phyloP scores from a whole-genome alignment of 2,888 invertebrate species.

The Mythimna albipuncta region DNA sequence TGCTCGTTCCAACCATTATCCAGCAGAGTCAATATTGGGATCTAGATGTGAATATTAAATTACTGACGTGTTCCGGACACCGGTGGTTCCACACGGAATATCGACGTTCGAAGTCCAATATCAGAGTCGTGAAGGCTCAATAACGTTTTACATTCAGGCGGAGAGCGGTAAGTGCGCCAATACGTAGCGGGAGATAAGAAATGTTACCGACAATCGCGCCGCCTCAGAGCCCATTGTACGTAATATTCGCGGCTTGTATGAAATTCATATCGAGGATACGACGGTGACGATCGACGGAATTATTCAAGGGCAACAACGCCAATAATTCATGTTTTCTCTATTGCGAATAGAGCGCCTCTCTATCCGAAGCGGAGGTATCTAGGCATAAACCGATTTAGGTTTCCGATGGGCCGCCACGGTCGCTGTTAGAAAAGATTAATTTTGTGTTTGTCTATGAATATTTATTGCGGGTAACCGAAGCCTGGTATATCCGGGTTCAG shows the following conservation, averaged over 20 bases:
- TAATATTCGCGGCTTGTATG: slow-evolving; percentile 74
- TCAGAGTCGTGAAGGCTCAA: slow-evolving; percentile 78
- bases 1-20: slow-evolving; percentile 52
- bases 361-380: slow-evolving; percentile 48
- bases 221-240: slow-evolving; percentile 74
- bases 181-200: slow-evolving; percentile 81
- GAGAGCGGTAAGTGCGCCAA: slow-evolving; percentile 79
- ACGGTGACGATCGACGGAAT: slow-evolving; percentile 63
- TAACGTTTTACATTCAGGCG: slow-evolving; percentile 81
- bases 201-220: slow-evolving; percentile 78
- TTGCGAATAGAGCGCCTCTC: slow-evolving; percentile 59
- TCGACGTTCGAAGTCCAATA: slow-evolving; percentile 79
- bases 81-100: slow-evolving; percentile 70
- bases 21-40: slow-evolving; percentile 61
- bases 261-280: slow-evolving; percentile 74
- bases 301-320: slow-evolving; percentile 69
- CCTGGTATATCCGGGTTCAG: slow-evolving; percentile 40
- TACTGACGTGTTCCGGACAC: slow-evolving; percentile 69
- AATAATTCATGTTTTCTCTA: slow-evolving; percentile 67
- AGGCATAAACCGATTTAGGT: slow-evolving; percentile 63
- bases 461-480: slow-evolving; percentile 56
- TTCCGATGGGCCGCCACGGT: slow-evolving; percentile 59
- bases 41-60: slow-evolving; percentile 77
- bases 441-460: slow-evolving; percentile 65
- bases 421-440: slow-evolving; percentile 64